A percentile compares a stretch with the other conserved stretches of the same genome.
phyloP scores from a whole-genome alignment of 1,140 invertebrate species.

The Sarcophaga bullata region DNA sequence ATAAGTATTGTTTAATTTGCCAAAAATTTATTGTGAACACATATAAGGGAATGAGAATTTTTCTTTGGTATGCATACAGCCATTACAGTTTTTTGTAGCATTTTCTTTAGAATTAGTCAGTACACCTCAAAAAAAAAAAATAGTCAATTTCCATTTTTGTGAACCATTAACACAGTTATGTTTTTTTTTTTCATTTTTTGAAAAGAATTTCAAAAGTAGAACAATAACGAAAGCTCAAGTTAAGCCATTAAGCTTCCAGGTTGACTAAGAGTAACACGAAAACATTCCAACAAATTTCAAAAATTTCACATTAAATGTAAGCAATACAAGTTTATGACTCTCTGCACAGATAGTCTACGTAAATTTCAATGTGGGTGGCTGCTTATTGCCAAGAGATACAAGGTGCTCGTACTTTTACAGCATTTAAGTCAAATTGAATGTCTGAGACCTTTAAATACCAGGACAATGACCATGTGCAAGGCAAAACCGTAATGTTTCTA shows the following conservation, averaged over 20 bases:
- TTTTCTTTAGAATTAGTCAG: too few relatives aligned
- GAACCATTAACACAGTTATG: slow-evolving; percentile 24
- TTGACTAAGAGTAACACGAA: background rate
- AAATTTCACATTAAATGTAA: background rate
- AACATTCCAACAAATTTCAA: background rate
- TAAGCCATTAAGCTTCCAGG: slow-evolving; percentile 19
- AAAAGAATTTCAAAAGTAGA: background rate
- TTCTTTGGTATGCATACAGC: too few relatives aligned
- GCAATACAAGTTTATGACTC: background rate
- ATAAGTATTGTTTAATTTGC: too few relatives aligned
- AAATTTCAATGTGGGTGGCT: too few relatives aligned
- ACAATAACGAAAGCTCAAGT: slow-evolving; percentile 14
- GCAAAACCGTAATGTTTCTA: background rate
- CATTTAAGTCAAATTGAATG: slow-evolving; percentile 35
- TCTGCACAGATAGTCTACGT: background rate
- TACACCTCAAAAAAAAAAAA: background rate
- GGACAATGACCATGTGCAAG: background rate
- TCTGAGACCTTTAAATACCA: slow-evolving; percentile 1
- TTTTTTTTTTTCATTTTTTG: background rate
- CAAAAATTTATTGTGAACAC: too few relatives aligned
- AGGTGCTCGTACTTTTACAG: background rate
- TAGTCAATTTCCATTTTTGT: background rate
- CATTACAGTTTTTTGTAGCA: too few relatives aligned
- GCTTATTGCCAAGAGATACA: too few relatives aligned
- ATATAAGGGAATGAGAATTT: too few relatives aligned